Conservation (phyloP, 2,888 invertebrate species). For the Hoplodrina blanda region DNA sequence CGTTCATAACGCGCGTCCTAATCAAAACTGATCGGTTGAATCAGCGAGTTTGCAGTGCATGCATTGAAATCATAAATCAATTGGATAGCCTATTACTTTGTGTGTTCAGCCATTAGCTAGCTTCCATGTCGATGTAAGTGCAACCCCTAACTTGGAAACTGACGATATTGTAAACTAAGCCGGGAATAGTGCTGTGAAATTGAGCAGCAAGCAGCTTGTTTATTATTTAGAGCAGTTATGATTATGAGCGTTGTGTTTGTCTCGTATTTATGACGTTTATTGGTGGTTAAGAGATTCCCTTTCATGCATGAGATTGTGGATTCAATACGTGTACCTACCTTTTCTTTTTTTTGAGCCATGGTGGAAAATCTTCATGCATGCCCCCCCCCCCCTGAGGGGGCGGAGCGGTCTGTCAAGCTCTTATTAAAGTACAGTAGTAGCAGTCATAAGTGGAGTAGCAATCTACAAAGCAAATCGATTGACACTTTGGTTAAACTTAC, state of each 20-base stretch:
- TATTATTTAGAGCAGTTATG: conserved; percentile 6
- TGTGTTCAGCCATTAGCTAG: conserved; percentile 81
- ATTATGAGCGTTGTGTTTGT: not conserved
- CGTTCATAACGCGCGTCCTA: conserved; percentile 55
- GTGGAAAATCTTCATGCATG: too few species aligned
- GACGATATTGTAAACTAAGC: conserved; percentile 48
- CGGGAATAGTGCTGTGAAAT: conserved; percentile 50
- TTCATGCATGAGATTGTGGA: too few species aligned
- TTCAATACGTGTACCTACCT: too few species aligned
- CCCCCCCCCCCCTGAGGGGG: too few species aligned
- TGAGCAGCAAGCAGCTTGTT: conserved; percentile 26
- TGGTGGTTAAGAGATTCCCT: too few species aligned
- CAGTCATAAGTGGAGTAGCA: too few species aligned
- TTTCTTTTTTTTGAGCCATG: too few species aligned
- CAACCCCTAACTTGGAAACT: conserved; percentile 63
- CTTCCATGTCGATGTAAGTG: conserved; percentile 66
- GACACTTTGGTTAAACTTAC: too few species aligned
- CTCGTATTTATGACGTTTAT: too few species aligned
- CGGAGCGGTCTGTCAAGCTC: too few species aligned
- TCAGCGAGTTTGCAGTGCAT: conserved; percentile 72
- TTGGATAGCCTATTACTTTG: conserved; percentile 81
- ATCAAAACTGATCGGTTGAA: conserved; percentile 69
- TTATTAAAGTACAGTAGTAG: too few species aligned
- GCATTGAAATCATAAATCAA: conserved; percentile 84
- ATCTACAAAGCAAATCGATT: too few species aligned